Evolutionary conservation across 2,888 invertebrate genomes (phyloP).

Genomic region (Pristionchus arcanus): DNA sequence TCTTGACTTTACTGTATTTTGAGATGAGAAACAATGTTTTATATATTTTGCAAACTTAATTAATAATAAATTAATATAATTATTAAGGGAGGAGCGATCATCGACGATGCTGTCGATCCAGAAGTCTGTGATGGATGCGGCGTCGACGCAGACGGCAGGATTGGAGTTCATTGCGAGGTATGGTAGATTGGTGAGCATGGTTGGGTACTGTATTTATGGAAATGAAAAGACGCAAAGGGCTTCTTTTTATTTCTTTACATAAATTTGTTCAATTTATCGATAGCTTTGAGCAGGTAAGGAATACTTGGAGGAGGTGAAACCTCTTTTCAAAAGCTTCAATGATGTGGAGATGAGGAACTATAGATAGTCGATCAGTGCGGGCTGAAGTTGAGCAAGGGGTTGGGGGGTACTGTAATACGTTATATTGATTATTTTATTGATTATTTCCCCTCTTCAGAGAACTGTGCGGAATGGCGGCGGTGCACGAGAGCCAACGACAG

Average conservation of each 20-base stretch:
- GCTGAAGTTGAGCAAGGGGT: too few relatives aligned
- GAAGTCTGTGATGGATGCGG: slow-evolving; percentile 57
- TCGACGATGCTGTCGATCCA: neutral
- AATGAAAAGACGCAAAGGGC: too few relatives aligned
- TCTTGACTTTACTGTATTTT: neutral
- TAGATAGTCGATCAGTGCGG: too few relatives aligned
- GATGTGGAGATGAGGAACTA: too few relatives aligned
- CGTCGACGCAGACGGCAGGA: slow-evolving; percentile 66
- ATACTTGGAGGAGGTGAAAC: too few relatives aligned
- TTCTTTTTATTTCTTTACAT: too few relatives aligned
- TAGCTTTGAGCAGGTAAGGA: too few relatives aligned
- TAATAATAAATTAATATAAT: neutral
- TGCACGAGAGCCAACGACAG: slow-evolving; percentile 3
- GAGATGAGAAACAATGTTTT: neutral
- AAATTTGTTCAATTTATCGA: too few relatives aligned
- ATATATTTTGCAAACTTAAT: neutral
- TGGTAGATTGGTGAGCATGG: neutral
- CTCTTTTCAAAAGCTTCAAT: too few relatives aligned
- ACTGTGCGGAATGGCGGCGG: slow-evolving; percentile 33
- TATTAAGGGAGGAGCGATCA: slow-evolving; percentile 47
- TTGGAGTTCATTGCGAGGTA: slow-evolving; percentile 66
- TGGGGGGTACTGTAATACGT: neutral
- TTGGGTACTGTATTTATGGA: neutral
- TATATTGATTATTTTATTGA: too few relatives aligned
- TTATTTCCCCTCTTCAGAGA: neutral